Conservation (phyloP, 2,113 vertebrate species). For the Epinephelus moara region DNA sequence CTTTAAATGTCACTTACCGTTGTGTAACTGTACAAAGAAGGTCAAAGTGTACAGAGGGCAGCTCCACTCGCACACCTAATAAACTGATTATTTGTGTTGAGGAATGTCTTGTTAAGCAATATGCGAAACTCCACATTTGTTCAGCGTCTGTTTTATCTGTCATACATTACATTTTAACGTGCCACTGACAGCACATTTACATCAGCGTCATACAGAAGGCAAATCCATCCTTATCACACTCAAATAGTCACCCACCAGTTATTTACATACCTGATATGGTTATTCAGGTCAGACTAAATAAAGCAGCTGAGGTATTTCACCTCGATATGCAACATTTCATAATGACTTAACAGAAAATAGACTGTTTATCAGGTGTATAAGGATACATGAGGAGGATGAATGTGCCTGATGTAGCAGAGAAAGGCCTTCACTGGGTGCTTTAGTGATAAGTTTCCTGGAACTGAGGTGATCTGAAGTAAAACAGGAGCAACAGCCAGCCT, state of each 20-base stretch:
- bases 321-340: neutral
- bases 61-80: slow-evolving; percentile 20
- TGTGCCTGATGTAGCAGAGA: slow-evolving; percentile 25
- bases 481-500: neutral
- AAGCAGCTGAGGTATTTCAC: neutral
- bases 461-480: neutral
- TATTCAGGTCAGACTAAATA: slow-evolving; percentile 5
- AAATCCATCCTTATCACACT: slow-evolving; percentile 8
- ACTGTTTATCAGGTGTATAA: neutral
- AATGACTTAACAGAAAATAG: neutral
- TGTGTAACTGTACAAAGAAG: slow-evolving; percentile 34
- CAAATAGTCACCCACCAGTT: slow-evolving; percentile 24
- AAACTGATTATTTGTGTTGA: slow-evolving; percentile 13
- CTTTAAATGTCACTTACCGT: slow-evolving; percentile 14
- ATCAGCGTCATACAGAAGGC: slow-evolving; percentile 8
- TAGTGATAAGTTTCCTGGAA: slow-evolving; percentile 8
- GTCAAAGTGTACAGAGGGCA: slow-evolving; percentile 45
- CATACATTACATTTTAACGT: slow-evolving; percentile 1
- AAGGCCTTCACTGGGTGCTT: slow-evolving; percentile 8
- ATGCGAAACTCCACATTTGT: slow-evolving; percentile 24
- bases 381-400: slow-evolving; percentile 23
- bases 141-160: neutral
- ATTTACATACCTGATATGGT: slow-evolving; percentile 50
- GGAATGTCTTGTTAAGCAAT: slow-evolving; percentile 14
- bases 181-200: slow-evolving; percentile 11